Conservation (phyloP, 2,888 invertebrate genomes). For the Lasioglossum zephyrum region DNA sequence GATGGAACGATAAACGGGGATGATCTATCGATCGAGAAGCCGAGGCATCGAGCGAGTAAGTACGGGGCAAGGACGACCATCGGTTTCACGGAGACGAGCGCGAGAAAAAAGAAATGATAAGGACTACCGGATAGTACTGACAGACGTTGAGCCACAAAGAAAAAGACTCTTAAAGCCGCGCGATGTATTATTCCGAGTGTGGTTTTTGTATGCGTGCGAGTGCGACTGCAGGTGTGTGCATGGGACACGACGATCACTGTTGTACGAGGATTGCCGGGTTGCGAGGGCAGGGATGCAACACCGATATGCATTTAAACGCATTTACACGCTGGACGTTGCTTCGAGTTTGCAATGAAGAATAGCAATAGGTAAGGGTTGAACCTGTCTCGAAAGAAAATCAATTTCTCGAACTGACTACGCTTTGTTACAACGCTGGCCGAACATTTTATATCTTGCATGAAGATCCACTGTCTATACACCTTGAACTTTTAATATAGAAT, state of each 20-base stretch:
- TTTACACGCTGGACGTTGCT: conserved; percentile 17
- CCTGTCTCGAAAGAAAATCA: too few species aligned
- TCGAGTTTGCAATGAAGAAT: conserved; percentile 9
- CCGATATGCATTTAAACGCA: conserved; percentile 24
- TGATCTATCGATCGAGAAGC: conserved; percentile 49
- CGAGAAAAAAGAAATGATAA: conserved; percentile 36
- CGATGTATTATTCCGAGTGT: conserved; percentile 62
- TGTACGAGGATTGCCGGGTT: conserved; percentile 48
- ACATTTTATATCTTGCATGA: too few species aligned
- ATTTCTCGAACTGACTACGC: too few species aligned
- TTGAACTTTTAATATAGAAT: too few species aligned
- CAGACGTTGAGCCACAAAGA: conserved; percentile 60
- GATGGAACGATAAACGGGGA: not conserved
- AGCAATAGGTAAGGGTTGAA: not conserved
- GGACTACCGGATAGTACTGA: conserved; percentile 54
- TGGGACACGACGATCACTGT: conserved; percentile 45
- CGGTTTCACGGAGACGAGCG: conserved; percentile 53
- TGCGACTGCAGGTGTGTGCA: conserved; percentile 22
- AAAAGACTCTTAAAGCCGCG: conserved; percentile 63
- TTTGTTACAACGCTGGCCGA: too few species aligned
- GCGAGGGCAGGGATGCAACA: conserved; percentile 48
- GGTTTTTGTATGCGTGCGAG: conserved; percentile 11
- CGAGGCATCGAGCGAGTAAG: conserved; percentile 34
- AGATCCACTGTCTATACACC: too few species aligned
- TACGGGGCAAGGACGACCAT: conserved; percentile 65